Base-by-base conservation (phyloP, 30 jellyfish, hydroid and myxozoan genomes). In the Cassiopea andromeda region DNA sequence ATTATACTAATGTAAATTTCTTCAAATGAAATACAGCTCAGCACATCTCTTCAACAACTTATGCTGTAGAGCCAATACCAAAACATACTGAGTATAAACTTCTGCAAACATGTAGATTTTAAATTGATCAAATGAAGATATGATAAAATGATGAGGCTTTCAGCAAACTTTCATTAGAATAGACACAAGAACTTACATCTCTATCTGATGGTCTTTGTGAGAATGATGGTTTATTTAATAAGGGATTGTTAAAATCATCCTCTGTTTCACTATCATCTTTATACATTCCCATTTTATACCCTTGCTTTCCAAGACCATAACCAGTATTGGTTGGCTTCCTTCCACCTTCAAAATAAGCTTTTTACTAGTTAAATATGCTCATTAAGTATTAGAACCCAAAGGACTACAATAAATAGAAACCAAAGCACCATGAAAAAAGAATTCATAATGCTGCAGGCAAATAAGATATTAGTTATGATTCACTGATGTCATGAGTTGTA, bases 241-340 rank as follows among this genome's bases (percentile, higher is more conserved):
- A 87, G 0, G 92, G 90, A 48, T 88, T 90, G 61, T 77, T 84
- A 18, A 78, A 87, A 71, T 93, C 93, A 48, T 93, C 98, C 19
- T 75, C 90, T 9, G 90, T 60, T 8, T 93, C 97, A 44, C 87
- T 93, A 43, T 87, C 93, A 67, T 81, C 94, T 69, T 84, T 75
- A 59, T 87, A 93, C 75, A 93, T 67, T 48, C 98, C 98, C 91
- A 93, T 87, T 78, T 93, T 93, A 61, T 48, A 87, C 14, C 87
- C 88, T 57, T 80, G 90, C 78, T 75, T 82, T 90, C 89, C 93
- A 81, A 48, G 77, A 27, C 92, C 89, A 68, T 85, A 92, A 12
- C 94, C 94, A 16, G 95, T 49, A 13, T 93, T 92, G 49, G 77
- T 83, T 15, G 96, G 88, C 81, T 87, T 92, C n/a, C 94, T 69